phyloP scores from a whole-genome alignment of 2,797 vertebrate species.

The Lagothrix lagotricha region DNA sequence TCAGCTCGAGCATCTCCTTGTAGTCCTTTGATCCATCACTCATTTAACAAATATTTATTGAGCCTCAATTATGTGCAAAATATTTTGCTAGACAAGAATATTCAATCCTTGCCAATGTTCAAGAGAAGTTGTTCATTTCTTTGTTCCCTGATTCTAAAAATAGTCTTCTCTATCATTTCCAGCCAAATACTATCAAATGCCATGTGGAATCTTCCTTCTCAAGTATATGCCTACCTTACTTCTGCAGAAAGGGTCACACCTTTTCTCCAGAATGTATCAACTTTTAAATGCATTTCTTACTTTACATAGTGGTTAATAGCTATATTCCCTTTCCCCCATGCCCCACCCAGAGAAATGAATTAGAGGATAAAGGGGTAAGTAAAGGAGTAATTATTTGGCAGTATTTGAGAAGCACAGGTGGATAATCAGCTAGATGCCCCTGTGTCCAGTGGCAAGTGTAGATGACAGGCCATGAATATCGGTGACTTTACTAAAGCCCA shows the following conservation, averaged over 20 bases:
- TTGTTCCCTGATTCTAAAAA: neutral
- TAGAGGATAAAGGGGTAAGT: neutral
- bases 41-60: neutral
- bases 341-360: neutral
- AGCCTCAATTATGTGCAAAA: neutral
- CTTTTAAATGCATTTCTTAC: neutral
- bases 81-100: neutral
- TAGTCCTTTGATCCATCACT: neutral
- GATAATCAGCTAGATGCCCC: neutral
- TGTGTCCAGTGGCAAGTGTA: neutral
- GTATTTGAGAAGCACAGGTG: neutral
- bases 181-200: neutral
- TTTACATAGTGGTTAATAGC: neutral
- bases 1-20: neutral
- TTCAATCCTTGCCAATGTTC: neutral
- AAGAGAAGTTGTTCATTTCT: neutral
- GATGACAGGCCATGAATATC: neutral
- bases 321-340: neutral
- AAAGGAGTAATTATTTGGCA: neutral
- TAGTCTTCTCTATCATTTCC: neutral
- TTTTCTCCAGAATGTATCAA: neutral
- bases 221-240: neutral
- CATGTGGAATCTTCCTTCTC: neutral
- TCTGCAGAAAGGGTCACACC: neutral
- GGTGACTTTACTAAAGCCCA: neutral